Conservation (phyloP, 1,140 invertebrate species). For the Micrasema minimum region DNA sequence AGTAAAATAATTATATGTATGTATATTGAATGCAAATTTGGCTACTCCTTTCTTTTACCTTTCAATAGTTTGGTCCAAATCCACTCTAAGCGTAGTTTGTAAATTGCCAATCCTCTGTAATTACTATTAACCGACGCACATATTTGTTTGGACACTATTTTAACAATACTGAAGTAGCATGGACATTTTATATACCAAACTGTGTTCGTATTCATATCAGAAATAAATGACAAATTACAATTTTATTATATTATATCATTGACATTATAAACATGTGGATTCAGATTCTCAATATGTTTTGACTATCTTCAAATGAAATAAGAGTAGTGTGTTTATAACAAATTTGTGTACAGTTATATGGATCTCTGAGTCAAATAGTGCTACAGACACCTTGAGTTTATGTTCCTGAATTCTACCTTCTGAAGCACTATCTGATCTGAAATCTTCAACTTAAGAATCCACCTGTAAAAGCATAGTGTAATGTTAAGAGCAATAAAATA, state of each 20-base stretch:
- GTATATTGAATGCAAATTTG: not conserved
- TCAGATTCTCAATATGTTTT: constrained; percentile 37
- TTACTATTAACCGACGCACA: constrained; percentile 6
- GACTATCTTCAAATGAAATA: constrained; percentile 24
- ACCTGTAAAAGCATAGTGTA: constrained; percentile 46
- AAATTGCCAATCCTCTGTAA: not conserved
- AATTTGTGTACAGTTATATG: constrained; percentile 51
- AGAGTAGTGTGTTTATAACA: constrained; percentile 47
- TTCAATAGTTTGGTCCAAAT: not conserved
- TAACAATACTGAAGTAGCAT: constrained; percentile 11
- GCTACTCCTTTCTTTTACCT: constrained; percentile 4
- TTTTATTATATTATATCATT: constrained; percentile 30
- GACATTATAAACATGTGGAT: constrained; percentile 22
- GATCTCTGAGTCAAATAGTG: constrained; percentile 28
- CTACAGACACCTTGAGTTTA: not conserved
- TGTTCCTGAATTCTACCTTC: not conserved
- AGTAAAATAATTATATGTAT: no score
- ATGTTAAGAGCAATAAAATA: constrained; percentile 52
- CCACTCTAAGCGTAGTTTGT: not conserved
- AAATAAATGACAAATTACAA: constrained; percentile 39
- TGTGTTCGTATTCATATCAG: constrained; percentile 54
- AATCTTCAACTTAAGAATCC: constrained; percentile 33
- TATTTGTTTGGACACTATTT: constrained; percentile 19
- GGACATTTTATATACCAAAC: constrained; percentile 50
- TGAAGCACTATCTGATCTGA: constrained; percentile 15